Base-by-base conservation (phyloP, 2,797 vertebrate species). In the Microctenopoma stevenorrisi region DNA sequence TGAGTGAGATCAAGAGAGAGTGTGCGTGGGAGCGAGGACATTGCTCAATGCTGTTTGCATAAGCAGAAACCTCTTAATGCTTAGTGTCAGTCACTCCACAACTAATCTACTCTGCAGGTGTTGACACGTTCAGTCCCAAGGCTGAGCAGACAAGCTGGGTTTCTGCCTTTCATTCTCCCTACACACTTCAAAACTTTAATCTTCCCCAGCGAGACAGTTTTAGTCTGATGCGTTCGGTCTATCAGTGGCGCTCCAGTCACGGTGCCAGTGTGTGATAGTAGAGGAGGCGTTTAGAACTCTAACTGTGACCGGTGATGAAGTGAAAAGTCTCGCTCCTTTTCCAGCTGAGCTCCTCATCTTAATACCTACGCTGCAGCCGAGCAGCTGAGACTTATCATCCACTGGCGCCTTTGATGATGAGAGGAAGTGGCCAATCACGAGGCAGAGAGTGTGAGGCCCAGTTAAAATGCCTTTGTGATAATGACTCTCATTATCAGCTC, bases 401-500 rank as follows among this genome's bases (percentile, higher is more conserved):
- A 18, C 58, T 14, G 63, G 57, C 10, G 52, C 69, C 76, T 89
- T 87, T 83, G 74, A 81, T 74, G 80, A 80, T 62, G 72, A 72
- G 63, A 81, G 80, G 79, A 86, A 87, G 79, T 73, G 55, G 81
- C 66, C 76, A 68, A 78, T 79, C 52, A 25, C 7, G 48, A 77
- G 74, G 60, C 72, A 66, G 64, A 66, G 64, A 47, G 78, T 68
- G 72, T 70, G 83, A 73, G 77, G 59, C 68, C 74, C 77, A 48
- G 83, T 90, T 82, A 80, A 90, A 91, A 89, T 84, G 79, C 78
- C 81, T 92, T 79, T 85, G 81, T 71, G 86, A 92, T 88, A 88
- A 87, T 88, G 76, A 84, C 82, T 76, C 87, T 86, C 88, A 92
- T 94, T 93, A 92, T 91, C 89, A 88, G 89, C 87, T 90, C 88